phyloP scores from a whole-genome alignment of 1,140 invertebrate species.

The Ooceraea biroi region DNA sequence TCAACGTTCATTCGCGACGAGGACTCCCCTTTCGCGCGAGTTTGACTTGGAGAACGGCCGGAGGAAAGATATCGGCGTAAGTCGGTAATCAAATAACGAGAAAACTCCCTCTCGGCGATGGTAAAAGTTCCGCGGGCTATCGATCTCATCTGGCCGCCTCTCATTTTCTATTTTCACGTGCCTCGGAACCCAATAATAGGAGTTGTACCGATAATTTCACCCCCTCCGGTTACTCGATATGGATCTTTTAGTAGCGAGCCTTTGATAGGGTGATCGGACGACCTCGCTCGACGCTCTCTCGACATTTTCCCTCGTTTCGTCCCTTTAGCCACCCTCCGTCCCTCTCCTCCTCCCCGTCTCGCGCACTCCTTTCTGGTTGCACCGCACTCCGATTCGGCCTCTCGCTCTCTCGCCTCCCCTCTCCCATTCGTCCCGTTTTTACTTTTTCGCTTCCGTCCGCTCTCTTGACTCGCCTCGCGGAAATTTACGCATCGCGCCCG shows the following conservation, averaged over 20 bases:
- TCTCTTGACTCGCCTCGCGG: constrained; percentile 55
- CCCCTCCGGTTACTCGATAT: constrained; percentile 81
- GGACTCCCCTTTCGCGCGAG: background rate
- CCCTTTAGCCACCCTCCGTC: constrained; percentile 56
- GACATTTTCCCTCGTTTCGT: constrained; percentile 55
- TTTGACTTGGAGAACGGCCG: constrained; percentile 13
- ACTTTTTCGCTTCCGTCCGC: constrained; percentile 36
- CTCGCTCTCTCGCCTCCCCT: constrained; percentile 32
- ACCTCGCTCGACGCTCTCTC: constrained; percentile 67
- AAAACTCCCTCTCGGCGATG: constrained; percentile 44
- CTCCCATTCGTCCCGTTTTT: constrained; percentile 26
- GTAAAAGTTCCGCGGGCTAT: constrained; percentile 39
- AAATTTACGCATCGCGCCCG: constrained; percentile 60
- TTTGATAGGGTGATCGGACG: constrained; percentile 80
- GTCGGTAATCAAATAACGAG: constrained; percentile 74
- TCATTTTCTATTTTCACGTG: constrained; percentile 78
- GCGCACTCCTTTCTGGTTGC: constrained; percentile 28
- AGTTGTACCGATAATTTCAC: constrained; percentile 81
- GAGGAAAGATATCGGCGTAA: constrained; percentile 63
- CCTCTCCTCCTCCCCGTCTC: constrained; percentile 32
- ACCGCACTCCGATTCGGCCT: constrained; percentile 53
- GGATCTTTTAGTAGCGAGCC: constrained; percentile 80
- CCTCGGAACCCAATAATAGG: constrained; percentile 79
- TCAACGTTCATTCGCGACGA: constrained; percentile 1
- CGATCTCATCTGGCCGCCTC: constrained; percentile 71